phyloP scores from a whole-genome alignment of 2,113 vertebrate species.

The Gopherus flavomarginatus region DNA sequence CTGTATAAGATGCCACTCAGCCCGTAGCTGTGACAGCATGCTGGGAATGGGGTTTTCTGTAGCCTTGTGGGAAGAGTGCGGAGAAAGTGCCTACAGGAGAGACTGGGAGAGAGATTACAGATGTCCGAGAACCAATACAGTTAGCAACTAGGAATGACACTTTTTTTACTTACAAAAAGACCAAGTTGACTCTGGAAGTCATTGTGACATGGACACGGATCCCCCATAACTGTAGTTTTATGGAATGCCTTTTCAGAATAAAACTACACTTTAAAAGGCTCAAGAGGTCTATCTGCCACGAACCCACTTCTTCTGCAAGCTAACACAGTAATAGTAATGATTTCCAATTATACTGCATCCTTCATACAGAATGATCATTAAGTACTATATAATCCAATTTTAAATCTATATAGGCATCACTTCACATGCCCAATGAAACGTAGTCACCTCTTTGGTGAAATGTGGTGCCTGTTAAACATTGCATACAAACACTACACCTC shows the following conservation, averaged over 20 bases:
- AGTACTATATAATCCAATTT: constrained; percentile 19
- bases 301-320: neutral
- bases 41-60: accelerated
- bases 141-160: neutral
- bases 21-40: neutral
- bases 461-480: neutral
- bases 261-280: neutral
- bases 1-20: neutral
- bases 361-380: neutral
- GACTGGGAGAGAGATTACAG: neutral
- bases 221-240: neutral
- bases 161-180: neutral
- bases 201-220: accelerated
- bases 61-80: neutral
- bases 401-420: constrained; percentile 4
- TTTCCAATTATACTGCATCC: neutral
- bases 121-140: neutral
- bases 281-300: neutral
- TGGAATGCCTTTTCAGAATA: neutral
- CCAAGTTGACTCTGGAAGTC: neutral
- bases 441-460: accelerated
- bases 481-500: neutral
- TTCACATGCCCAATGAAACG: neutral
- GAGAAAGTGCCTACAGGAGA: neutral
- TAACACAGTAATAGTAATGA: neutral